Conservation (phyloP, 2,888 invertebrate species). For the Clunio marinus region DNA sequence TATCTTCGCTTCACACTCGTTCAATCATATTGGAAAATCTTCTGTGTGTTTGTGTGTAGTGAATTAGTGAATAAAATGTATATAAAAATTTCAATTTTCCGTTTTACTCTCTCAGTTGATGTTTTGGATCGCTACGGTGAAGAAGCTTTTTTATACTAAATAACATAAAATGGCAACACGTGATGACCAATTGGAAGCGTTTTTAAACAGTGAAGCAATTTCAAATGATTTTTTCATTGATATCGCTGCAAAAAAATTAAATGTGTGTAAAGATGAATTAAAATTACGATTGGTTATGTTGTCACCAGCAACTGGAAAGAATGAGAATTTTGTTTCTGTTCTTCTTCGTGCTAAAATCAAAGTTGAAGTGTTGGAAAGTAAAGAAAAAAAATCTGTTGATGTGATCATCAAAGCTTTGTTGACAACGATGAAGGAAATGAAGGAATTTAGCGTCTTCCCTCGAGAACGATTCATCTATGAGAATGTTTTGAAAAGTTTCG, state of each 20-base stretch:
- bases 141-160: too few species aligned
- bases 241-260: constrained; percentile 27
- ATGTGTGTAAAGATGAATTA: background rate
- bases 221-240: constrained; percentile 29
- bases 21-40: too few species aligned
- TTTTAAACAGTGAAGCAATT: constrained; percentile 26
- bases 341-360: constrained; percentile 22
- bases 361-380: background rate
- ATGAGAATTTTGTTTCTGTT: constrained; percentile 28
- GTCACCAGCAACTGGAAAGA: constrained; percentile 29
- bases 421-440: background rate
- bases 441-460: constrained; percentile 22
- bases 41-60: too few species aligned
- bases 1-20: too few species aligned
- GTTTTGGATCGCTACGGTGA: too few species aligned
- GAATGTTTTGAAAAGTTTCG: constrained; percentile 12
- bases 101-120: too few species aligned
- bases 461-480: constrained; percentile 24
- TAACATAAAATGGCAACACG: too few species aligned
- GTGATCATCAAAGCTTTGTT: constrained; percentile 32
- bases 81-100: too few species aligned
- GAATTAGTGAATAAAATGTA: too few species aligned
- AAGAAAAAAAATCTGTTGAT: constrained; percentile 5
- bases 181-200: constrained; percentile 1
- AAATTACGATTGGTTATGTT: constrained; percentile 6